Percentiles rank a stretch among this genome's conserved stretches.
Evolutionary conservation across 2,888 invertebrate species (phyloP).

Genomic region (Leucophenga montana): DNA sequence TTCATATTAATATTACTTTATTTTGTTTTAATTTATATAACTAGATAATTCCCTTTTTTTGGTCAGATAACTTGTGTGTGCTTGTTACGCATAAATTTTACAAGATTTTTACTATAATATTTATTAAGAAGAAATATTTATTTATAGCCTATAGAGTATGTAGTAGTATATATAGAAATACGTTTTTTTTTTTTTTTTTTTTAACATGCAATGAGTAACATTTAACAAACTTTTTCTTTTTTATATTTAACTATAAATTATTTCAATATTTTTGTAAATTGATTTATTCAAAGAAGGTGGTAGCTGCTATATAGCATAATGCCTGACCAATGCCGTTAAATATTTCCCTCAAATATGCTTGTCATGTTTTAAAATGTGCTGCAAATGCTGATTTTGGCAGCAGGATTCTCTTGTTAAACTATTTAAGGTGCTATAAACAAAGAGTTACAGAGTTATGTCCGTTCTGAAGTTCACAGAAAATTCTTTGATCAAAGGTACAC

Average conservation of each 20-base stretch:
- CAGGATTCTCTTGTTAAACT: conserved; percentile 17
- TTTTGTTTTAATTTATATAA: conserved; percentile 21
- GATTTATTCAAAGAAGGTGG: conserved; percentile 64
- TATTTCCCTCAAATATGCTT: conserved; percentile 51
- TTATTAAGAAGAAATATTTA: conserved; percentile 19
- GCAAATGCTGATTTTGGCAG: too few relatives aligned
- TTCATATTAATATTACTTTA: not conserved
- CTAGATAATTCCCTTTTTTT: conserved; percentile 60
- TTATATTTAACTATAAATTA: conserved; percentile 31
- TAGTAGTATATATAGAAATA: conserved; percentile 24
- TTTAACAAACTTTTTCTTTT: conserved; percentile 27
- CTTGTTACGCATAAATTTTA: conserved; percentile 31
- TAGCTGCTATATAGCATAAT: conserved; percentile 13
- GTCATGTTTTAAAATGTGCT: conserved; percentile 52
- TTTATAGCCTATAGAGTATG: conserved; percentile 36
- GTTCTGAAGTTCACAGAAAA: too few relatives aligned
- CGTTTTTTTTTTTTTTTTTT: conserved; percentile 26
- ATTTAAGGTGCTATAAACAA: too few relatives aligned
- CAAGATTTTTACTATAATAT: conserved; percentile 27
- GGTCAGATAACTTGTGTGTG: conserved; percentile 60
- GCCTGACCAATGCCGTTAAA: conserved; percentile 39
- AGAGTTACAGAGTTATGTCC: too few relatives aligned
- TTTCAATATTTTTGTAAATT: conserved; percentile 53
- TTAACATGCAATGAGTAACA: conserved; percentile 6
- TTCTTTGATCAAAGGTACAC: too few relatives aligned